Conservation (phyloP, 2,888 invertebrate species). For the Empis stercorea region DNA sequence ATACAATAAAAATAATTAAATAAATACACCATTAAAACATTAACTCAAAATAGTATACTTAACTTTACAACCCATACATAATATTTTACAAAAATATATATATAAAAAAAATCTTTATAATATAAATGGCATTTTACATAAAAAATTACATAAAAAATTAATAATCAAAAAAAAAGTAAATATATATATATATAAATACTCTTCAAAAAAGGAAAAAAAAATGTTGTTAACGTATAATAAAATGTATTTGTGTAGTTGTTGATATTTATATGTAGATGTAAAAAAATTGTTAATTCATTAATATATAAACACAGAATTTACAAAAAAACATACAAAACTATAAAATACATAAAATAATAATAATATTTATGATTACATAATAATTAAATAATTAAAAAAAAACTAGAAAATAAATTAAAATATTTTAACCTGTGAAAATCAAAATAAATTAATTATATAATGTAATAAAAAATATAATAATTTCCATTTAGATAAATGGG, state of each 20-base stretch:
- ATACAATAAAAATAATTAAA: neutral
- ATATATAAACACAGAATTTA: neutral
- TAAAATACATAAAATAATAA: too few species aligned
- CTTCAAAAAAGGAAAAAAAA: slow-evolving; percentile 2
- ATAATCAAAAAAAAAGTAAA: slow-evolving; percentile 2
- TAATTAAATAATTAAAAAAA: too few species aligned
- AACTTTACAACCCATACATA: neutral
- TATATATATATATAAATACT: too few species aligned
- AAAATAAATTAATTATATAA: too few species aligned
- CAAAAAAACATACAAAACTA: too few species aligned
- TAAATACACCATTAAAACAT: neutral
- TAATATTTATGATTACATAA: too few species aligned
- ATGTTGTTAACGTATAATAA: slow-evolving; percentile 3
- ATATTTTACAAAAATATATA: neutral
- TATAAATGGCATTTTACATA: neutral
- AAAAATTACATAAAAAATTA: neutral
- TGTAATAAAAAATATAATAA: too few species aligned
- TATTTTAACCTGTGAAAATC: too few species aligned
- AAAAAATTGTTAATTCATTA: neutral
- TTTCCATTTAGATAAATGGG: slow-evolving; percentile 17
- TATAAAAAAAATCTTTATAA: slow-evolving; percentile 1
- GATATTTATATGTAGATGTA: too few species aligned
- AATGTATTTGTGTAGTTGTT: neutral
- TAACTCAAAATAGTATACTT: neutral
- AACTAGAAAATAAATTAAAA: too few species aligned